These are phyloP conservation scores for Helicoverpa armigera DNA, from an alignment of 1,140 invertebrate species.

Conservation along the genomic window DNA sequence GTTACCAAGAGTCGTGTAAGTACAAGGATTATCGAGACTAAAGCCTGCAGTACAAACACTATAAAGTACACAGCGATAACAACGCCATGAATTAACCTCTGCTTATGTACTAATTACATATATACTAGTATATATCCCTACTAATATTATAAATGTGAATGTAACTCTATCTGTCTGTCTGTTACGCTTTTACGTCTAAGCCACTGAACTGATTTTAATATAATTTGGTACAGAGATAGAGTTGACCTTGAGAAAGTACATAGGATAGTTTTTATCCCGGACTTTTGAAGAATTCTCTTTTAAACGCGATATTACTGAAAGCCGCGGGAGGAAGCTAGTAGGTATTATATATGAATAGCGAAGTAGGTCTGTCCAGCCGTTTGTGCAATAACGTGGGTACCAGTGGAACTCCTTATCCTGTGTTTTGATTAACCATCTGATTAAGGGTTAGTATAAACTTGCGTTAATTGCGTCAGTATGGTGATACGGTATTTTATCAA, in stretches of 20 bases:
- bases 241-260: too few species aligned
- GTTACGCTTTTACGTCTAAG: too few species aligned
- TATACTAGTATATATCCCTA: too few species aligned
- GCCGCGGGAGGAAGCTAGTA: too few species aligned
- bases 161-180: too few species aligned
- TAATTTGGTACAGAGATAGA: too few species aligned
- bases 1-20: not conserved
- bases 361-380: not conserved
- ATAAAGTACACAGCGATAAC: slow-evolving; percentile 15
- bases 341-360: not conserved
- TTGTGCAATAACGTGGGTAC: not conserved
- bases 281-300: too few species aligned
- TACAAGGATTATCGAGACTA: slow-evolving; percentile 27
- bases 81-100: slow-evolving; percentile 15
- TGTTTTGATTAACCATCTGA: slow-evolving; percentile 31
- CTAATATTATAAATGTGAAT: too few species aligned
- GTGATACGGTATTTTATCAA: not conserved
- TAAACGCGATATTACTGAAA: too few species aligned
- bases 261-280: too few species aligned
- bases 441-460: not conserved
- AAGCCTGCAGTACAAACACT: slow-evolving; percentile 6
- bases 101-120: not conserved
- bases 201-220: too few species aligned
- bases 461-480: not conserved
- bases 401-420: slow-evolving; percentile 7